A percentile compares a stretch with the other conserved stretches of the same genome.
Evolutionary conservation across 2,113 vertebrate genomes (phyloP).

Genomic region (Archilochus colubris): DNA sequence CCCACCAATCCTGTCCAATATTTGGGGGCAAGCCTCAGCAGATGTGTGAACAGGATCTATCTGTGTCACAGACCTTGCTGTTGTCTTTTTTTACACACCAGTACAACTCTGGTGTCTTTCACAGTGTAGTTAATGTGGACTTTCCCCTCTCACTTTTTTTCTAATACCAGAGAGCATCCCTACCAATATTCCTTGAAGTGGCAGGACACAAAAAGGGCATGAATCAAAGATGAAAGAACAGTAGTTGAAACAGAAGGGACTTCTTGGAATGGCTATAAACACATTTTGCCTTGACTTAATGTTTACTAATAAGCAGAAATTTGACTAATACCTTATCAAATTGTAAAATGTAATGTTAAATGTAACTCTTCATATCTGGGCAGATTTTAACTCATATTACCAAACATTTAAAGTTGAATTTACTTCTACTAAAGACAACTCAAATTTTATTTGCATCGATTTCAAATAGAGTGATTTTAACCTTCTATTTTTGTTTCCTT

Average conservation of each 20-base stretch:
- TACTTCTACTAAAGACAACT: background rate
- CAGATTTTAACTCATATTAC: background rate
- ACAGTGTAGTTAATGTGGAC: background rate
- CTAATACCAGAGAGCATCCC: background rate
- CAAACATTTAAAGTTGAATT: background rate
- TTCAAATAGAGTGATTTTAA: background rate
- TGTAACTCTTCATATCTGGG: fast-evolving
- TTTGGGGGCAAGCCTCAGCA: conserved; percentile 21
- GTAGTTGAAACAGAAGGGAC: background rate
- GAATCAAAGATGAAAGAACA: background rate
- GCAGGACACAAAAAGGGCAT: background rate
- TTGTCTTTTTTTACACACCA: background rate
- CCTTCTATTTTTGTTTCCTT: background rate
- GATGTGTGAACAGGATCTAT: background rate
- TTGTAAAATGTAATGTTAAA: background rate
- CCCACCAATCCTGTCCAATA: background rate
- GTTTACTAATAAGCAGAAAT: background rate
- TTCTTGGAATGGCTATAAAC: background rate
- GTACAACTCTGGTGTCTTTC: background rate
- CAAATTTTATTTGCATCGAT: background rate
- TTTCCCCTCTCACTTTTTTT: background rate
- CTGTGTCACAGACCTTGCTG: background rate
- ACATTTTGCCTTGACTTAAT: background rate
- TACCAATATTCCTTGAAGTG: background rate
- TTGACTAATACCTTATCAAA: background rate